phyloP scores from a whole-genome alignment of 2,888 invertebrate genomes.

The Torymus texanus region DNA sequence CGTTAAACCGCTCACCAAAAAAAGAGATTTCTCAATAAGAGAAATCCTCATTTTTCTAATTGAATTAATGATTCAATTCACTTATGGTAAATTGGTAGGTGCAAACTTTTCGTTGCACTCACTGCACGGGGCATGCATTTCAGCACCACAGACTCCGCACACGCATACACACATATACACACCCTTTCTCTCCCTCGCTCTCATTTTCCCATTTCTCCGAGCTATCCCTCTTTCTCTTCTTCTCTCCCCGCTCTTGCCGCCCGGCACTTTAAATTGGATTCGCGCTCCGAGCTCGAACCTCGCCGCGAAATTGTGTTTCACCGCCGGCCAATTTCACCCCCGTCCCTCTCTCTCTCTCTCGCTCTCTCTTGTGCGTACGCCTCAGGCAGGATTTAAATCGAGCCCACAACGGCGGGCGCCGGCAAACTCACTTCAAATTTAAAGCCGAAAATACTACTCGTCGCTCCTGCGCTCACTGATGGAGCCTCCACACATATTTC shows the following conservation, averaged over 20 bases:
- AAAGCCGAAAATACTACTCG: conserved; percentile 66
- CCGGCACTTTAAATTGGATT: conserved; percentile 68
- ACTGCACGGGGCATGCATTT: conserved; percentile 43
- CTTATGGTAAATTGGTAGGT: conserved; percentile 58
- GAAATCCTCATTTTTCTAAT: conserved; percentile 51
- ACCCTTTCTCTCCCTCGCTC: conserved; percentile 14
- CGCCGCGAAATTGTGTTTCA: conserved; percentile 70
- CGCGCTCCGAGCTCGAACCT: conserved; percentile 65
- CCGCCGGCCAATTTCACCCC: conserved; percentile 68
- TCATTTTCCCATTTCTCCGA: conserved; percentile 45
- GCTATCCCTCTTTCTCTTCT: conserved; percentile 36
- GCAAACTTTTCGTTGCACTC: conserved; percentile 56
- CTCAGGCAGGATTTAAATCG: conserved; percentile 68
- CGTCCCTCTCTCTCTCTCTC: conserved; percentile 50
- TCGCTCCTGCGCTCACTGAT: conserved; percentile 58
- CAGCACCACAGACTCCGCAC: conserved; percentile 26
- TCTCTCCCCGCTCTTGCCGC: conserved; percentile 34
- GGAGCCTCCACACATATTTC: conserved; percentile 62
- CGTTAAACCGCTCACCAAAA: not conserved
- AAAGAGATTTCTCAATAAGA: conserved; percentile 5
- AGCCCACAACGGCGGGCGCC: conserved; percentile 58
- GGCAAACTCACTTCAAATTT: conserved; percentile 67
- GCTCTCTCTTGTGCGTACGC: not conserved
- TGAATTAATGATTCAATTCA: conserved; percentile 60
- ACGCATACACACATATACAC: too few species aligned